Conservation (phyloP, 2,888 invertebrate species). For the Ophraella communa region DNA sequence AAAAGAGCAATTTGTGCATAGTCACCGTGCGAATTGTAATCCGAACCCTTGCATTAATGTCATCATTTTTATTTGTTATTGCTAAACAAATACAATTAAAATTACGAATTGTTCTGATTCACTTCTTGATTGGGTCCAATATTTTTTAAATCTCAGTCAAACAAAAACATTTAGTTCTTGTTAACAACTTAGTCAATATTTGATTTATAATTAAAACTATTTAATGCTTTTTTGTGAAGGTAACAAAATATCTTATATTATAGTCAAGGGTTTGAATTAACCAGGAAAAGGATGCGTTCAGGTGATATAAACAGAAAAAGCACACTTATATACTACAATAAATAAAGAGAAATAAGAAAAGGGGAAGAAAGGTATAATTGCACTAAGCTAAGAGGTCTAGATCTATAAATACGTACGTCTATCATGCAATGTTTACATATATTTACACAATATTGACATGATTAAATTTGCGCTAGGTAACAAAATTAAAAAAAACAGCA, state of each 20-base stretch:
- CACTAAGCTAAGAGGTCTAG: conserved; percentile 1
- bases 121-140: no score
- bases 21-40: conserved; percentile 44
- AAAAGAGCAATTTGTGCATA: conserved; percentile 47
- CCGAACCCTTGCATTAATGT: neutral
- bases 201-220: no score
- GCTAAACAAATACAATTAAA: no score
- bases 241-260: neutral
- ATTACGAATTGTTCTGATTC: no score
- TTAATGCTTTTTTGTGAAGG: neutral
- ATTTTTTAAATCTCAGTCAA: no score
- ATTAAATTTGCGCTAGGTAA: neutral
- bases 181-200: no score
- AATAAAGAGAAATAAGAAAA: conserved; percentile 21
- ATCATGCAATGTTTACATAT: neutral
- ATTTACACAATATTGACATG: neutral
- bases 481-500: neutral
- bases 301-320: conserved; percentile 42
- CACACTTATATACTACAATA: conserved; percentile 35
- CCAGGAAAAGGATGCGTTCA: conserved; percentile 30
- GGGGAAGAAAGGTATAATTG: conserved; percentile 25
- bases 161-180: no score
- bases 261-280: neutral
- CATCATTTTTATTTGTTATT: neutral
- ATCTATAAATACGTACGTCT: neutral